These are phyloP conservation scores for Poecilia gillii DNA, from an alignment of 2,797 vertebrate genomes.

Conservation along the genomic window DNA sequence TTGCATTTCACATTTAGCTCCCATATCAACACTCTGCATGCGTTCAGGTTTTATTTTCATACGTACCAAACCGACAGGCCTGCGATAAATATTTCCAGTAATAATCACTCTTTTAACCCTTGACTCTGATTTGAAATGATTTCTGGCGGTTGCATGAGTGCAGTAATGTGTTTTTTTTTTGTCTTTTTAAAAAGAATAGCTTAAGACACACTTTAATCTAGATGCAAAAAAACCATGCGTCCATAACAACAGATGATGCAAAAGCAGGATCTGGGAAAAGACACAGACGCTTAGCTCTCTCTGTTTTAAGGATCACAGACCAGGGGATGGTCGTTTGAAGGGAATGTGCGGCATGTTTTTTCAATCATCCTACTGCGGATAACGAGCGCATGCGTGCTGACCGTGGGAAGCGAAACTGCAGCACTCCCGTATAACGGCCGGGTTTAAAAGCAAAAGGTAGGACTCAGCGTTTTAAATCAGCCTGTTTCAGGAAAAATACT, in stretches of 20 bases:
- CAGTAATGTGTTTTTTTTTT: neutral
- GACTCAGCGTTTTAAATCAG: slow-evolving; percentile 58
- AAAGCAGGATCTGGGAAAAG: slow-evolving; percentile 18
- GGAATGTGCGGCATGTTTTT: slow-evolving; percentile 1
- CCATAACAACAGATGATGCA: slow-evolving; percentile 11
- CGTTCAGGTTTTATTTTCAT: neutral
- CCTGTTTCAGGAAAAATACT: slow-evolving; percentile 22
- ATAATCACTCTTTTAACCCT: neutral
- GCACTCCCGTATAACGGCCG: slow-evolving; percentile 33
- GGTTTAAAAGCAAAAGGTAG: slow-evolving; percentile 45
- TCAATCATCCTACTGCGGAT: slow-evolving; percentile 3
- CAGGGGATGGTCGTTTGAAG: slow-evolving; percentile 24
- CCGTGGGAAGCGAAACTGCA: slow-evolving; percentile 45
- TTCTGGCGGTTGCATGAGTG: neutral
- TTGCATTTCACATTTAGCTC: neutral
- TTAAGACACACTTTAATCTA: neutral
- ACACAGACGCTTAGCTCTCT: neutral
- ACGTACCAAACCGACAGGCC: neutral
- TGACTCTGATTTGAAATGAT: neutral
- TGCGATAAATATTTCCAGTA: neutral
- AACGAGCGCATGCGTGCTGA: slow-evolving; percentile 9
- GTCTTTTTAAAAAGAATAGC: neutral
- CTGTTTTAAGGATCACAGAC: slow-evolving; percentile 24
- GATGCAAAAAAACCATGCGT: slow-evolving; percentile 22
- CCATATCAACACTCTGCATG: neutral